phyloP scores from a whole-genome alignment of 53 echinoderm and acorn worm species.

The Henricia sp. region DNA sequence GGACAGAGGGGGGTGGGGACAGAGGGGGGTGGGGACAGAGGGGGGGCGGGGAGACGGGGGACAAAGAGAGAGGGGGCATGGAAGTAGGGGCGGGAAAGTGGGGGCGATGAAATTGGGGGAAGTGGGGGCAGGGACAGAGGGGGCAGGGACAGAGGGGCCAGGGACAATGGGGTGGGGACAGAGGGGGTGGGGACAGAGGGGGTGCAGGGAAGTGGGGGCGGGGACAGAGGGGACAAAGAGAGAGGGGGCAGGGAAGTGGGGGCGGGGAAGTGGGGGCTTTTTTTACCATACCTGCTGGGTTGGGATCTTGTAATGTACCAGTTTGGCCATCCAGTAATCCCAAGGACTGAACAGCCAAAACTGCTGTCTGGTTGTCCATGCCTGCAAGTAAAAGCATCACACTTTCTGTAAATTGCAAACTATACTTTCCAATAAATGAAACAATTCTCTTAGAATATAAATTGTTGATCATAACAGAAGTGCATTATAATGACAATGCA shows the following conservation, averaged over 20 bases:
- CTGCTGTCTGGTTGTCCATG: conserved; percentile 75
- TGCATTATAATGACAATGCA: too few species aligned
- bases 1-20: too few species aligned
- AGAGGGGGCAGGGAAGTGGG: too few species aligned
- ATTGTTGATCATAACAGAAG: neutral
- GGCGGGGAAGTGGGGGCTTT: neutral
- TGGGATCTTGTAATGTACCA: conserved; percentile 59
- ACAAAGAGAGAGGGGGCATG: too few species aligned
- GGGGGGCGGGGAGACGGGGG: too few species aligned
- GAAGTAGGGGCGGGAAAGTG: neutral
- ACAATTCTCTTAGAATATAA: neutral
- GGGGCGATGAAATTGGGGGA: neutral
- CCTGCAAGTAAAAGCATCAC: conserved; percentile 9
- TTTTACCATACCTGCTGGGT: conserved; percentile 35
- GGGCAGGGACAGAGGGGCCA: too few species aligned
- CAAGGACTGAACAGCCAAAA: conserved; percentile 82
- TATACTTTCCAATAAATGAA: neutral
- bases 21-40: too few species aligned
- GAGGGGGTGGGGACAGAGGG: neutral
- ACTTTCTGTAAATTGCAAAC: neutral
- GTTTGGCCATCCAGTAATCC: conserved; percentile 74
- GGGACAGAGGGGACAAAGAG: neutral
- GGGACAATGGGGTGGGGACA: too few species aligned
- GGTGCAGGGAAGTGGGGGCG: neutral
- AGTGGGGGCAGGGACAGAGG: neutral